phyloP scores from a whole-genome alignment of 2,113 vertebrate species.

The Edolisoma coerulescens region DNA sequence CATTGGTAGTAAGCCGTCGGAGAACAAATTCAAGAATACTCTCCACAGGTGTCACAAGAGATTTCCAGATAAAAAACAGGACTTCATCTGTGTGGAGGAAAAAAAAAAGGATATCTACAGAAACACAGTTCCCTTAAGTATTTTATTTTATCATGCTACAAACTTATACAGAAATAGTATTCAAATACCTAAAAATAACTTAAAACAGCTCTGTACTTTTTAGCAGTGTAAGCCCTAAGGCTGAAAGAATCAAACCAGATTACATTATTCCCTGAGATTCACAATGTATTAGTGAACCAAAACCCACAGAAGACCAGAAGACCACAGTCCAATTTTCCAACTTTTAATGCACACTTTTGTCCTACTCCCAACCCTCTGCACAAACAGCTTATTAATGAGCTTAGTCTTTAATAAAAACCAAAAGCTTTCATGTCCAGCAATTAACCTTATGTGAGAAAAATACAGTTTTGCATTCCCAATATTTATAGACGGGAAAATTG shows the following conservation, averaged over 20 bases:
- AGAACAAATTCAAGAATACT: constrained; percentile 82
- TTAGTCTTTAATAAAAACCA: not conserved
- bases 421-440: not conserved
- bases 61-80: constrained; percentile 61
- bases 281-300: not conserved
- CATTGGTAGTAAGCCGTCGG: constrained; percentile 76
- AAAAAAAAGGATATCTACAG: not conserved
- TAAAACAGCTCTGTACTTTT: not conserved
- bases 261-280: not conserved
- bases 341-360: not conserved
- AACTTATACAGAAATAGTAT: not conserved
- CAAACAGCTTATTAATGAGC: not conserved
- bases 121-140: not conserved
- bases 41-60: constrained; percentile 64
- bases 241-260: not conserved
- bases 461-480: not conserved
- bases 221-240: not conserved
- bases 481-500: not conserved
- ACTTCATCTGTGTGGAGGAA: constrained; percentile 61
- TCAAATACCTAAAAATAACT: not conserved
- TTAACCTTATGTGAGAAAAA: not conserved
- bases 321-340: not conserved
- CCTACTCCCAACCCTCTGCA: not conserved
- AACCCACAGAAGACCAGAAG: not conserved
- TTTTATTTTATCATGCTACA: not conserved